Evolutionary conservation across 1,140 invertebrate genomes (phyloP), one percentile per base, ranked within the genome.

Genomic region (Heliothis virescens): DNA sequence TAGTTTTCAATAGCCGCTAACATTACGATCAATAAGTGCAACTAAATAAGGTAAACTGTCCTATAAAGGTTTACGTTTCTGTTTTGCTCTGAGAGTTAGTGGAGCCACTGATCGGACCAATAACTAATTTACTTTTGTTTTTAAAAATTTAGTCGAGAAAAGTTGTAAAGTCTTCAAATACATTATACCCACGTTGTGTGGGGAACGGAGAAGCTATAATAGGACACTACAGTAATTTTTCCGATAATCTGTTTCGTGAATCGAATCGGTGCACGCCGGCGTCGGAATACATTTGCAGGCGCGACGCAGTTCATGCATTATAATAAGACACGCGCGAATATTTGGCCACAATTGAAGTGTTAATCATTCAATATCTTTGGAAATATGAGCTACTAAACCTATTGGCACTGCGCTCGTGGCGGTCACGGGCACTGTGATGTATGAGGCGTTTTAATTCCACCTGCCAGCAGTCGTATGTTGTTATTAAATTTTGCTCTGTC

Each of bases 171-270:
- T 71, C 15, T 71, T 26, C 18, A 69, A 52, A 52, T 29, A 69
- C n/a, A n/a, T n/a, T 18, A 12, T 52, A 41, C n/a, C 16, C 2
- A 16, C 4, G n/a, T 67, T 34, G 41, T 21, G 67, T 21, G 48
- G 11, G 10, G 3, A 50, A 48, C 16, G 48, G 34, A n/a, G 41
- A 21, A 67, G 34, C 63, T 71, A 84, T 83, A 75, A n/a, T 60
- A 57, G 63, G 59, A 76, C 73, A 77, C 75, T 69, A 59, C 41
- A 79, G 52, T 74, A 80, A 85, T 86, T 87, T 90, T 88, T 88
- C 85, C 86, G 81, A 90, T 90, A 88, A 88, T 87, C 81, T 80
- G 83, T 80, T 89, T 86, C 79, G 26, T 78, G 72, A 84, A 84
- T 85, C 81, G 71, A 84, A 83, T 87, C 62, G 47, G 21, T 47